Evolutionary conservation across 1,140 invertebrate genomes (phyloP).

Genomic region (Temnothorax curvispinosus): DNA sequence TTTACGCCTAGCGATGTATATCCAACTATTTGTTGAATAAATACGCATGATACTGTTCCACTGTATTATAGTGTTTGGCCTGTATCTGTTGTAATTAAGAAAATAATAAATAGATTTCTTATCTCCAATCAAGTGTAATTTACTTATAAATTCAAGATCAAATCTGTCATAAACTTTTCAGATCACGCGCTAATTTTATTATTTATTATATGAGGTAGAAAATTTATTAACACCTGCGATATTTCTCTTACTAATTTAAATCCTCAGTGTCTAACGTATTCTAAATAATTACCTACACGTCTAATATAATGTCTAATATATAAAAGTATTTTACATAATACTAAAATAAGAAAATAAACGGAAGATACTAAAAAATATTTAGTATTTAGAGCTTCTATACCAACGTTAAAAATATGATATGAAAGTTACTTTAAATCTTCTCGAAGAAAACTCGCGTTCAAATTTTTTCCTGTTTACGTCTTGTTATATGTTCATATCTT

Average conservation of each 20-base stretch:
- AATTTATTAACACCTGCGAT: background rate
- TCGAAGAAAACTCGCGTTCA: background rate
- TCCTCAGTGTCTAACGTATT: background rate
- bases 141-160: background rate
- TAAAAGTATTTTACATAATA: background rate
- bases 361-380: background rate
- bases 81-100: background rate
- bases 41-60: constrained; percentile 4
- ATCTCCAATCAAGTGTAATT: background rate
- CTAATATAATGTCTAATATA: too few relatives aligned
- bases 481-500: background rate
- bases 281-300: too few relatives aligned
- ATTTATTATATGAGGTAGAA: background rate
- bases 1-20: background rate
- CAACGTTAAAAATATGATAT: background rate
- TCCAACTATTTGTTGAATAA: constrained; percentile 16
- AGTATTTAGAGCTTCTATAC: background rate
- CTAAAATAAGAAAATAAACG: background rate
- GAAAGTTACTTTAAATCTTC: background rate
- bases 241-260: background rate
- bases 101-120: background rate
- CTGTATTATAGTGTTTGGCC: too few relatives aligned
- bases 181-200: background rate
- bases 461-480: background rate
- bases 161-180: too few relatives aligned